phyloP scores from a whole-genome alignment of 2,797 vertebrate genomes.

The Lithobates pipiens region DNA sequence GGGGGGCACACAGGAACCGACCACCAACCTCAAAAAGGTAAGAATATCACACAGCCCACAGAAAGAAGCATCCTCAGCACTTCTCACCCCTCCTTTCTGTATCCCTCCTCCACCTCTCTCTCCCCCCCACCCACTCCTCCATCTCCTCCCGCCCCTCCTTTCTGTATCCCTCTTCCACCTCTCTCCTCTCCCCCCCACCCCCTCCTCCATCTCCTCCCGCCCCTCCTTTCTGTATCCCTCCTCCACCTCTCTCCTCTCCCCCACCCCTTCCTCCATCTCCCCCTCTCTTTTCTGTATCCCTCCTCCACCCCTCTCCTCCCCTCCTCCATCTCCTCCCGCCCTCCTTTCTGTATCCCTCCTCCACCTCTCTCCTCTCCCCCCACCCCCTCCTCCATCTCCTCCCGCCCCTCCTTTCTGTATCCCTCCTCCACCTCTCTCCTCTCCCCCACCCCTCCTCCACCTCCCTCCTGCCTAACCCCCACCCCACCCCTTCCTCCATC shows the following conservation, averaged over 20 bases:
- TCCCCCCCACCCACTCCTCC: too few species aligned
- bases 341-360: not conserved
- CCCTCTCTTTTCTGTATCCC: not conserved
- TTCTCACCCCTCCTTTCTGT: too few species aligned
- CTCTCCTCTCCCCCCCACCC: not conserved
- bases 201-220: rapidly evolving
- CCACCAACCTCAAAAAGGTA: too few species aligned
- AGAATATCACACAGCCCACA: too few species aligned
- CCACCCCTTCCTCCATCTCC: too few species aligned
- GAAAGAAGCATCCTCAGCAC: too few species aligned
- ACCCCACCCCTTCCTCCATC: too few species aligned
- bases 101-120: too few species aligned
- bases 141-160: not conserved
- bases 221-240: not conserved
- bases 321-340: not conserved
- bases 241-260: not conserved
- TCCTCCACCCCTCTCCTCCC: too few species aligned
- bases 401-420: not conserved
- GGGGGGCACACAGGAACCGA: too few species aligned
- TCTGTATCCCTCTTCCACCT: not conserved
- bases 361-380: not conserved
- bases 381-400: not conserved
- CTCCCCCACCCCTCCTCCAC: too few species aligned
- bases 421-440: not conserved
- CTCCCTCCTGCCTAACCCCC: too few species aligned